A percentile compares a stretch with the other conserved stretches of the same genome.
phyloP scores from a whole-genome alignment of 2,113 vertebrate genomes.

The Aythya baeri region DNA sequence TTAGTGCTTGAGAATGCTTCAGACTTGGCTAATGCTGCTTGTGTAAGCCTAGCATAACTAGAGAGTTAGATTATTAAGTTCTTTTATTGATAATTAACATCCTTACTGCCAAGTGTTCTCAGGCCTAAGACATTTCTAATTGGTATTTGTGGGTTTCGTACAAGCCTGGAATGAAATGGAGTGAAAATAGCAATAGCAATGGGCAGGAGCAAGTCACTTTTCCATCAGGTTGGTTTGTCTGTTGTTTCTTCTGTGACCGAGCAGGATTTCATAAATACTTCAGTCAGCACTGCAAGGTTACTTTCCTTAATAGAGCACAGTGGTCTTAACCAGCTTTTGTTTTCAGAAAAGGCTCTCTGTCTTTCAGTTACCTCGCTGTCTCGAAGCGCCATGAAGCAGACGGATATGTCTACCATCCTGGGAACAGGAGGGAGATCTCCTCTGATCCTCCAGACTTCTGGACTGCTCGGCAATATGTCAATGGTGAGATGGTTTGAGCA shows the following conservation, averaged over 20 bases:
- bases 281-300: not conserved
- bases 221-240: not conserved
- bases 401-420: slow-evolving; percentile 80
- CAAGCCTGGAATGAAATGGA: not conserved
- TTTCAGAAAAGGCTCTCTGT: not conserved
- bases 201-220: not conserved
- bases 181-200: not conserved
- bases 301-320: not conserved
- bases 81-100: not conserved
- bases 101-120: not conserved
- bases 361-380: slow-evolving; percentile 71
- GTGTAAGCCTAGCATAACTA: not conserved
- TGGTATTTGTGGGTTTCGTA: not conserved
- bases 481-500: slow-evolving; percentile 72
- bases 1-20: not conserved
- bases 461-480: slow-evolving; percentile 73
- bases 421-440: slow-evolving; percentile 77
- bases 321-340: not conserved
- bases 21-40: not conserved
- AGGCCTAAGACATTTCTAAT: not conserved
- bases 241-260: not conserved
- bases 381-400: slow-evolving; percentile 73
- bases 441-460: slow-evolving; percentile 73
- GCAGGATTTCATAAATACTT: not conserved
- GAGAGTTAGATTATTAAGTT: not conserved